Percentiles rank a stretch among this genome's conserved stretches.
Conservation (phyloP, 1,140 invertebrate genomes). For the Solen grandis region DNA sequence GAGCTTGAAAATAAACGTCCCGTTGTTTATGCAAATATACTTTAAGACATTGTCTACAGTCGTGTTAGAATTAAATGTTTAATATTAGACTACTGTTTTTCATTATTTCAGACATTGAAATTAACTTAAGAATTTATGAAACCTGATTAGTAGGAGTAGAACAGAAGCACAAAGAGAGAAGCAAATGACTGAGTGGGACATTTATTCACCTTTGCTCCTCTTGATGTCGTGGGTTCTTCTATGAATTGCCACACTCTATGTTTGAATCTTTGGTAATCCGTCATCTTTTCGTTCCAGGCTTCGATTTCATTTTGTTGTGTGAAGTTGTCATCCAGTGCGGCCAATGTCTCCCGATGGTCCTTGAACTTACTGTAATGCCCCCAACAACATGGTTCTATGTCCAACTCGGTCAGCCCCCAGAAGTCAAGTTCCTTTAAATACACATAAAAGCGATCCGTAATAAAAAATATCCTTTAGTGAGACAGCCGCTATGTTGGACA, state of each 20-base stretch:
- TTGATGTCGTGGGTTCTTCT: conserved; percentile 76
- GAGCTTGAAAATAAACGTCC: no score
- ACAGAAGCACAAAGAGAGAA: no score
- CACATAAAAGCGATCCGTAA: not conserved
- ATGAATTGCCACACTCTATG: conserved; percentile 76
- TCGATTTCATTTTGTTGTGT: conserved; percentile 67
- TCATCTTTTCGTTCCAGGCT: conserved; percentile 65
- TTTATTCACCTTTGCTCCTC: conserved; percentile 75
- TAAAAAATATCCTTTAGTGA: not conserved
- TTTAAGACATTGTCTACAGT: no score
- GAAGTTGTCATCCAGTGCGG: conserved; percentile 78
- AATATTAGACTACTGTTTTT: no score
- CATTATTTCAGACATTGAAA: no score
- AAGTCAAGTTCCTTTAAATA: conserved; percentile 75
- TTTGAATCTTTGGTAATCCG: conserved; percentile 67
- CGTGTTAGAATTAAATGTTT: no score
- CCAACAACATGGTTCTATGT: conserved; percentile 81
- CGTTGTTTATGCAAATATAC: no score
- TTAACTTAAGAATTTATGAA: no score
- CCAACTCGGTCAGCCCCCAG: conserved; percentile 78
- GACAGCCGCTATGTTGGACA: not conserved
- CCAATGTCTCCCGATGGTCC: conserved; percentile 76
- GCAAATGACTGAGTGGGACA: no score
- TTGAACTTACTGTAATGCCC: conserved; percentile 77
- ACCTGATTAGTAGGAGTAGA: no score